A percentile compares a stretch with the other conserved stretches of the same genome.
phyloP scores from a whole-genome alignment of 2,113 vertebrate species.

The Lates calcarifer region DNA sequence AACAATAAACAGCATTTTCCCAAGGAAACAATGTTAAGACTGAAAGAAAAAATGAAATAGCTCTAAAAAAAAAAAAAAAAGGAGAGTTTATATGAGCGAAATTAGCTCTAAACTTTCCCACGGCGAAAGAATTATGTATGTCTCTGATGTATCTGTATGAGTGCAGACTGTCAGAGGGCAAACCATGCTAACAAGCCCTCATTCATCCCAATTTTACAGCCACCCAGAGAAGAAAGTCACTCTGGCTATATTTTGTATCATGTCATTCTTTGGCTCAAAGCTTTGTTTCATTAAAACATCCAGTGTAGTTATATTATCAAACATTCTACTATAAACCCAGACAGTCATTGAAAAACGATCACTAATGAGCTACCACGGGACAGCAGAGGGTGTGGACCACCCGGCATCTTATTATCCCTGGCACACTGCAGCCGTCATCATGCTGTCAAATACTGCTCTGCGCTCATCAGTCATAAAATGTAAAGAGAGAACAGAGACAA shows the following conservation, averaged over 20 bases:
- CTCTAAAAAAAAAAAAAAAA: not conserved
- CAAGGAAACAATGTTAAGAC: not conserved
- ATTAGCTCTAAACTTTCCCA: slow-evolving; percentile 27
- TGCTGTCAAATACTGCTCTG: slow-evolving; percentile 26
- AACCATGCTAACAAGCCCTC: slow-evolving; percentile 29
- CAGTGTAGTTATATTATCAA: slow-evolving; percentile 32
- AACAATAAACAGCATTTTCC: slow-evolving; percentile 22
- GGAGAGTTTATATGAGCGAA: not conserved
- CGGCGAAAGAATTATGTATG: not conserved
- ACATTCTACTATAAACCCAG: slow-evolving; percentile 5
- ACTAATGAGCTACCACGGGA: slow-evolving; percentile 65
- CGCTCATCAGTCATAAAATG: slow-evolving; percentile 27
- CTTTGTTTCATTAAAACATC: slow-evolving; percentile 28
- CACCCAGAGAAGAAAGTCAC: slow-evolving; percentile 25
- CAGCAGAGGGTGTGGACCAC: slow-evolving; percentile 53
- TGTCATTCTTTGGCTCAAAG: slow-evolving; percentile 40
- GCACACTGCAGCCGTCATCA: slow-evolving; percentile 27
- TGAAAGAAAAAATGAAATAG: not conserved
- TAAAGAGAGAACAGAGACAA: slow-evolving; percentile 22
- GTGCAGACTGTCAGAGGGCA: not conserved
- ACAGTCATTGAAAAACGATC: slow-evolving; percentile 45
- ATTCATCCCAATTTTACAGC: slow-evolving; percentile 48
- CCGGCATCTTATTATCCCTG: slow-evolving; percentile 23
- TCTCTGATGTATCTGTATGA: not conserved
- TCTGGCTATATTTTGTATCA: slow-evolving; percentile 4